Percentiles rank a stretch among this genome's conserved stretches.
phyloP scores from a whole-genome alignment of 2,888 invertebrate species.

The Fragum fragum region DNA sequence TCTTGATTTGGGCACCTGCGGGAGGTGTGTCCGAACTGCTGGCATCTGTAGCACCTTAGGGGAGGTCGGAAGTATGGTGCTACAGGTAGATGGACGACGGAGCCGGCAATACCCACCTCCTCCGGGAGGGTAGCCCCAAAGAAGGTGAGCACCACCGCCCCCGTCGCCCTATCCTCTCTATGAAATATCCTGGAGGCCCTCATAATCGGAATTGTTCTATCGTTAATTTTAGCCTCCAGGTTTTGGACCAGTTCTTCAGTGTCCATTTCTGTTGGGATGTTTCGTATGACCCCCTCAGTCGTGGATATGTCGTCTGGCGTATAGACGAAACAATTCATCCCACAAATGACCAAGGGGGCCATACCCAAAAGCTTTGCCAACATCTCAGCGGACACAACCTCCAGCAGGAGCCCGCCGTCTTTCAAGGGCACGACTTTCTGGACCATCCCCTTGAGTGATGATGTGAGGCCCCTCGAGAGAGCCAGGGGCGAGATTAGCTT shows the following conservation, averaged over 20 bases:
- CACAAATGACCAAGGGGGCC: background rate
- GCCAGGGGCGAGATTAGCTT: background rate
- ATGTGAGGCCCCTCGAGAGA: background rate
- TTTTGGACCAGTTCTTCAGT: background rate
- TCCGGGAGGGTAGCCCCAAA: background rate
- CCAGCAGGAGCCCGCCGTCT: constrained; percentile 2
- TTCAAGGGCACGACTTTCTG: background rate
- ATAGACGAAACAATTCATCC: background rate
- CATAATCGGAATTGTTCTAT: background rate
- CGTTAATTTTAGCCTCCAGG: background rate
- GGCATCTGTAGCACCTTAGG: background rate
- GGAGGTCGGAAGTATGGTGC: background rate
- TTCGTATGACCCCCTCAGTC: too few species aligned
- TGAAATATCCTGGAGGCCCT: background rate
- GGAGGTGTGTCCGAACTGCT: background rate
- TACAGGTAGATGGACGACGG: background rate
- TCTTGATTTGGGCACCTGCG: background rate
- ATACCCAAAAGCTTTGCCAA: background rate
- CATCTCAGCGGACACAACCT: background rate
- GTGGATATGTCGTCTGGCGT: background rate
- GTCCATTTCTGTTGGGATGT: background rate
- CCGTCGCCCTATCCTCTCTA: background rate
- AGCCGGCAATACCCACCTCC: background rate
- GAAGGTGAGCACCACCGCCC: background rate
- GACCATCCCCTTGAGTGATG: background rate